Evolutionary conservation across 1,140 invertebrate genomes (phyloP), one percentile per base, ranked within the genome.

Genomic region (Callitettix versicolor): DNA sequence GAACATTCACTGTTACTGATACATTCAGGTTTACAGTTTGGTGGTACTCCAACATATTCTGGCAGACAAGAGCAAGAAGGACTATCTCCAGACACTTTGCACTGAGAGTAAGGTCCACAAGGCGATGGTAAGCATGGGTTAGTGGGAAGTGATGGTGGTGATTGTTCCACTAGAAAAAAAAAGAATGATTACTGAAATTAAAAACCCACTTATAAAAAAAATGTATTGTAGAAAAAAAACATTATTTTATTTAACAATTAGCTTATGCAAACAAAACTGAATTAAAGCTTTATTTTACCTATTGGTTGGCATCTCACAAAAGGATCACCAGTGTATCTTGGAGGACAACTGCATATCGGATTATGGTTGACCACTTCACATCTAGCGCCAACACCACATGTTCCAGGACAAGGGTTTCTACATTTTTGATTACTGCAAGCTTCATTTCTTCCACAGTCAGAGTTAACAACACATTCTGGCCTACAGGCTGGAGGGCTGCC

Each of bases 381-480:
- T 48, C 78, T 67, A 9, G 82, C 79, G 41, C 72, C 71, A 47
- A 78, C 68, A 46, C 83, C 83, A 61, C 83, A 86, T 0, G 81
- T 79, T 14, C 82, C 81, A 42, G 72, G 75, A 65, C 84, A 86
- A 50, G 84, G 83, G 69, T 86, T 79, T 44, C 73, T 71, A 67
- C 84, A 86, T 70, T 80, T 82, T 63, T 83, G 75, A 59, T 78
- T 78, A 26, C 82, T 78, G 64, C 85, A 88, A 5, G 82, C 82
- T 62, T 73, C 69, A 55, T 76, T 76, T 56, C 76, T 77, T 24
- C 76, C 66, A 68, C 85, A 88, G 62, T 86, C 84, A 0, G 82
- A 73, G 67, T 85, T 83, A n/a, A 84, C 76, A 3, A 76, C 73
- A 71, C 85, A 88, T 68, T 88, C 85, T 33, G 84, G 82, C 62